Base-by-base conservation (phyloP, 2,888 invertebrate species). In the Drosophila kanekoi region DNA sequence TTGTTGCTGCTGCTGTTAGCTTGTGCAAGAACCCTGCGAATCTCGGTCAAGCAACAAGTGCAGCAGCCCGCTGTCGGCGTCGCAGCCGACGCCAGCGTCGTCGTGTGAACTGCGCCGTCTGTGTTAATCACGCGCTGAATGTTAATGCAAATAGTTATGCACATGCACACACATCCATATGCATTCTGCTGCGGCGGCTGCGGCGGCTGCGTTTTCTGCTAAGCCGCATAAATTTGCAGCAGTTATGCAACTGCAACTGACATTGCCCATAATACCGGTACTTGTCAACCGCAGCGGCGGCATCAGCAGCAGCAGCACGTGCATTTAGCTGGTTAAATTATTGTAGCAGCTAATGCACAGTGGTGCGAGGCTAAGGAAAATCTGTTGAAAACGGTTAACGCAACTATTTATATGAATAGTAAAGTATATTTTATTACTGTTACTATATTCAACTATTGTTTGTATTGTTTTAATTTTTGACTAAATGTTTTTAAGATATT, bases 11-110 rank as follows among this genome's bases (percentile, higher is more conserved):
- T 8, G 49, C 13, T 37, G 48, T 44, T 53, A 23, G 43, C 51
- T 70, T 69, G 65, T 78, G 81, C 64, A 79, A 76, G 65, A 69
- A 72, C 69, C 53, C 43, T 56, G 61, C 66, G 63, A 82, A 82
- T 83, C 68, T 82, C 82, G 82, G 82, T 82, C 82, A 86, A 82
- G 83, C 87, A 73, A 80, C 88, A 88, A 88, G 89, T 88, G 88
- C 88, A 85, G 52, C 88, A 54, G 49, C 51, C 33, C 18, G 38
- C 33, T 4, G 66, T 16, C 35, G 16, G 5, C 18, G 43, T n/a
- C 14, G 47, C 44, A 20, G 57, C 18, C 48, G 10, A 6, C 23
- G 68, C 9, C 38, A 13, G 18, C 56, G 53, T 59, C 51, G 20
- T 33, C 51, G 56, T 71, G 77, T 54, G 77, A 74, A 77, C 61